These are phyloP conservation scores for Erythrocercus mccallii DNA, from an alignment of 2,113 vertebrate genomes.

Conservation along the genomic window DNA sequence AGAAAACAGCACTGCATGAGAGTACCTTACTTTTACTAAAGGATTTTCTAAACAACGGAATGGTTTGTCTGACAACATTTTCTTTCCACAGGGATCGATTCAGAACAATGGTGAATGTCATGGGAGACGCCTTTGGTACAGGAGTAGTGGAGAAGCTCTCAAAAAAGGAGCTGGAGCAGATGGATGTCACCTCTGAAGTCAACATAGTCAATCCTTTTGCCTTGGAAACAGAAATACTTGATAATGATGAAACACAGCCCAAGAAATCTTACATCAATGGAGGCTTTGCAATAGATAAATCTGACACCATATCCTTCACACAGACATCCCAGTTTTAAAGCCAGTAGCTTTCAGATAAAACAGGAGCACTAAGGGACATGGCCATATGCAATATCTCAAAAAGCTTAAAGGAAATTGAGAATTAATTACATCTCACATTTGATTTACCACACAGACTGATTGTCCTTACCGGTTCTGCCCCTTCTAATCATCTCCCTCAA, in stretches of 20 bases:
- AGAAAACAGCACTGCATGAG: background rate
- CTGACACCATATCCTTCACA: slow-evolving; percentile 92
- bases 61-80: background rate
- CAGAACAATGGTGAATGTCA: slow-evolving; percentile 96
- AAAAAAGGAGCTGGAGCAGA: slow-evolving; percentile 87
- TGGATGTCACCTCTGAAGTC: slow-evolving; percentile 85
- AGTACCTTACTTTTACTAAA: background rate
- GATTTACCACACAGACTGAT: slow-evolving; percentile 51
- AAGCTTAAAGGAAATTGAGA: slow-evolving; percentile 24
- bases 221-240: slow-evolving; percentile 80
- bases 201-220: slow-evolving; percentile 93
- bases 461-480: background rate
- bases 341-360: background rate
- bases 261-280: slow-evolving; percentile 95
- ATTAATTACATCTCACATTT: slow-evolving; percentile 7
- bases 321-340: slow-evolving; percentile 95
- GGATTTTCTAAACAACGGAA: background rate
- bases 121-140: slow-evolving; percentile 93
- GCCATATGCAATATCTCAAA: slow-evolving; percentile 29
- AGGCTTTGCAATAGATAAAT: slow-evolving; percentile 93
- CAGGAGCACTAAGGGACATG: background rate
- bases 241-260: slow-evolving; percentile 80
- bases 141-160: slow-evolving; percentile 95
- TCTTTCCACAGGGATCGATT: slow-evolving; percentile 87
- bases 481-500: slow-evolving; percentile 1